These are phyloP conservation scores for Pantherophis vulpinus DNA, from an alignment of 2,797 vertebrate species.

Conservation along the genomic window DNA sequence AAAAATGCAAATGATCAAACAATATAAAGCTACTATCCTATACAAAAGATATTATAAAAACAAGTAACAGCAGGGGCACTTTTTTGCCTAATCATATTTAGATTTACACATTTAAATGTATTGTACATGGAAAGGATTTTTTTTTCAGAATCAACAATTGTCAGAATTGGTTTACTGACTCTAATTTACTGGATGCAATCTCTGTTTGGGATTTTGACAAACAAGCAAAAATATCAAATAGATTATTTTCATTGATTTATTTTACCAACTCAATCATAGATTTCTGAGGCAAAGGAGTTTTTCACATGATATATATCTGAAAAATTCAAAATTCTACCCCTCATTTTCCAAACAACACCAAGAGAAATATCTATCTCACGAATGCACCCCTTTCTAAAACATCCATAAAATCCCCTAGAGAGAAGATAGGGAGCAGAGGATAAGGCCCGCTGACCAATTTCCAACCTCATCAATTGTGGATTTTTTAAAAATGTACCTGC, in stretches of 20 bases:
- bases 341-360: neutral
- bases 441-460: neutral
- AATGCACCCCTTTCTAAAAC: neutral
- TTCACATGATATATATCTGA: neutral
- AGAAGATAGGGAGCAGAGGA: neutral
- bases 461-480: neutral
- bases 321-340: neutral
- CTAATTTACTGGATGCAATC: neutral
- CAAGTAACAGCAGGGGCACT: neutral
- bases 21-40: neutral
- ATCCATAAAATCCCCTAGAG: neutral
- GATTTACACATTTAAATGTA: neutral
- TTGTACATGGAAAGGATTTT: neutral
- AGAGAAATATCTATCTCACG: neutral
- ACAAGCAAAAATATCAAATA: neutral
- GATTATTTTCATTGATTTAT: neutral
- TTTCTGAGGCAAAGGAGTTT: neutral
- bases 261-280: neutral
- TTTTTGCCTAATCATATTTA: neutral
- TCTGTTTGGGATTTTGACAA: neutral
- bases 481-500: neutral
- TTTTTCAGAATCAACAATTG: neutral
- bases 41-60: neutral
- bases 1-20: neutral
- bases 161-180: neutral